A percentile compares a stretch with the other conserved stretches of the same genome.
Evolutionary conservation across 2,888 invertebrate species (phyloP).

Genomic region (Petrolisthes manimaculis): DNA sequence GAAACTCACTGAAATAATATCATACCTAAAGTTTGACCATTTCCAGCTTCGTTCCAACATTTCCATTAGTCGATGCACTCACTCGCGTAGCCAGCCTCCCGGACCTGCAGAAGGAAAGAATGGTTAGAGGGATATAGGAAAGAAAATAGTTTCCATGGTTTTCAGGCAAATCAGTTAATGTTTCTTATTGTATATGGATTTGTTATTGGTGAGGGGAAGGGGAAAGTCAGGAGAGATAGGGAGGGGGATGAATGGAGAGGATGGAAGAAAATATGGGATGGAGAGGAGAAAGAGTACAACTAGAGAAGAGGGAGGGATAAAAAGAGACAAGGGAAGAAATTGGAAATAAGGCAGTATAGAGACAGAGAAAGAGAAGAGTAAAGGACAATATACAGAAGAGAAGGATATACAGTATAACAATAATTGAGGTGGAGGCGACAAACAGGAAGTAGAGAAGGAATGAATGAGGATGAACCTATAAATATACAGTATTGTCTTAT

Average conservation of each 20-base stretch:
- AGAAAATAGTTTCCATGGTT: not conserved
- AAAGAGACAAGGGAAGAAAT: not conserved
- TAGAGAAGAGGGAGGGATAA: not conserved
- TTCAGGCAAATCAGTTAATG: not conserved
- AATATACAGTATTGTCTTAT: too few relatives aligned
- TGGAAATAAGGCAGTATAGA: too few relatives aligned
- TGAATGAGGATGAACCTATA: too few relatives aligned
- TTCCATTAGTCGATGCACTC: slow-evolving; percentile 14
- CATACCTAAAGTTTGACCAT: slow-evolving; percentile 15
- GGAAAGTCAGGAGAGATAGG: not conserved
- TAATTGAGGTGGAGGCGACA: too few relatives aligned
- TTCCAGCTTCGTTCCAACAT: slow-evolving; percentile 11
- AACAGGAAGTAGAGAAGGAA: too few relatives aligned
- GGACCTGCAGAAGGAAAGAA: not conserved
- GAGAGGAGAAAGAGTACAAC: not conserved
- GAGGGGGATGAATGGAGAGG: not conserved
- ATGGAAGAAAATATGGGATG: not conserved
- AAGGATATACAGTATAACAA: too few relatives aligned
- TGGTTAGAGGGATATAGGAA: not conserved
- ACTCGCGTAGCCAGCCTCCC: not conserved
- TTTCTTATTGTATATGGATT: not conserved
- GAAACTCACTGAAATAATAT: not conserved
- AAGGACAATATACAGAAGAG: too few relatives aligned
- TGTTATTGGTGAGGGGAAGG: not conserved
- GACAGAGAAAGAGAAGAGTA: too few relatives aligned